Percentiles rank a stretch among this genome's conserved stretches.
Evolutionary conservation across 37 sponge, comb jelly and placozoan genomes (phyloP).

Genomic region (Amphimedon queenslandica): DNA sequence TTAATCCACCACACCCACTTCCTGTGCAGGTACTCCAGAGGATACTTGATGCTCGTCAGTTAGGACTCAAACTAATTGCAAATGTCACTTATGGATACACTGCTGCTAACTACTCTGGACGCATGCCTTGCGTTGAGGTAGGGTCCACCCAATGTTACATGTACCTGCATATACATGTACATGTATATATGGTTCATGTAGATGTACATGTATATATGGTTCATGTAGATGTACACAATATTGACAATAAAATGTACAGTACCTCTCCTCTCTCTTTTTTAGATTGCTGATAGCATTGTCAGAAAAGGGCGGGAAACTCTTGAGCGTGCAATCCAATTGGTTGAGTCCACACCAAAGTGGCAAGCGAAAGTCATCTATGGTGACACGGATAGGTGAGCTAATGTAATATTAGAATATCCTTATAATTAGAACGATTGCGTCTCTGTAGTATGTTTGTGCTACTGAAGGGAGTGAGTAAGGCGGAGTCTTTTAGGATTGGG

Average conservation of each 20-base stretch:
- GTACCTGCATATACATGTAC: neutral
- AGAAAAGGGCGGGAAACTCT: constrained; percentile 90
- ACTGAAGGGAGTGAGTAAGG: constrained; percentile 73
- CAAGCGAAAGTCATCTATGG: constrained; percentile 90
- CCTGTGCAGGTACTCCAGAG: constrained; percentile 42
- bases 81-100: constrained; percentile 99
- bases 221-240: neutral
- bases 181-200: constrained; percentile 2
- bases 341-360: constrained; percentile 79
- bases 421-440: neutral
- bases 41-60: constrained; percentile 84
- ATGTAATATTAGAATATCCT: neutral
- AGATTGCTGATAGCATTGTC: constrained; percentile 91
- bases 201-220: constrained; percentile 1
- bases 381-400: constrained; percentile 83
- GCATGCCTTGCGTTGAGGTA: constrained; percentile 98
- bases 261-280: neutral
- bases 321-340: constrained; percentile 86
- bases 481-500: constrained; percentile 82
- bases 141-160: neutral
- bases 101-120: constrained; percentile 91
- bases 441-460: constrained; percentile 75
- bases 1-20: neutral
- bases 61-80: constrained; percentile 91
- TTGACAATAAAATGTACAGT: no score